Conservation (phyloP, 1,140 invertebrate genomes). For the Zaprionus lachaisei region DNA sequence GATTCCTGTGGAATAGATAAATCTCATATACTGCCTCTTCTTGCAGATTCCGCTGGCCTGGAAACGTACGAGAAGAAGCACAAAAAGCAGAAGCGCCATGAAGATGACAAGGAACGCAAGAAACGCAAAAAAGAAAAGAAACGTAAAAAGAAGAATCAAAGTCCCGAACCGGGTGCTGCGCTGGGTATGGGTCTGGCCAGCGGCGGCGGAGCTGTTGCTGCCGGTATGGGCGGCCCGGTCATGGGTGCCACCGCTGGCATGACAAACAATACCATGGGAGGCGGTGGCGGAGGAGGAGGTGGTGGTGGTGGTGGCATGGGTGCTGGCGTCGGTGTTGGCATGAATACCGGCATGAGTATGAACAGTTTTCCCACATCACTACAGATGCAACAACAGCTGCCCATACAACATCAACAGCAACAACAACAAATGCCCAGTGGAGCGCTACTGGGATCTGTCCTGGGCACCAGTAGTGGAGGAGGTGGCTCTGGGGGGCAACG, state of each 20-base stretch:
- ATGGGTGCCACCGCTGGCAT: conserved; percentile 65
- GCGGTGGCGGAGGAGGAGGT: conserved; percentile 38
- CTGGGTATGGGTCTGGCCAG: conserved; percentile 47
- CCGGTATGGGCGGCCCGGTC: conserved; percentile 46
- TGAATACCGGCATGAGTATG: conserved; percentile 46
- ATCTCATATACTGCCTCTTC: conserved; percentile 8
- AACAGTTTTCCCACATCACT: conserved; percentile 66
- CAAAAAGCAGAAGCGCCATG: conserved; percentile 97
- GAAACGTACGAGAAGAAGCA: conserved; percentile 97
- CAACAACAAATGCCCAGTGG: conserved; percentile 73
- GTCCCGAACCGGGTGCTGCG: conserved; percentile 90
- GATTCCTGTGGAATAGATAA: neutral
- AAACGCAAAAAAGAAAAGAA: conserved; percentile 98
- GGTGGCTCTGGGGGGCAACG: conserved; percentile 47
- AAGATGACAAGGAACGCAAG: conserved; percentile 97
- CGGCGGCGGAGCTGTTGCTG: conserved; percentile 42
- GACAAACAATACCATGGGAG: conserved; percentile 54
- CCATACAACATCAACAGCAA: conserved; percentile 64
- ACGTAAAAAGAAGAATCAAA: conserved; percentile 96
- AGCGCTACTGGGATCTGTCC: conserved; percentile 63
- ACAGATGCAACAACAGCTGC: conserved; percentile 67
- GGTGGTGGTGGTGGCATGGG: conserved; percentile 39
- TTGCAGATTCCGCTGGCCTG: conserved; percentile 87
- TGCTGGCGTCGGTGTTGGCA: conserved; percentile 42
- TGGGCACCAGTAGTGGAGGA: conserved; percentile 60